Conservation (phyloP, 2,113 vertebrate species). For the Chloebia gouldiae region DNA sequence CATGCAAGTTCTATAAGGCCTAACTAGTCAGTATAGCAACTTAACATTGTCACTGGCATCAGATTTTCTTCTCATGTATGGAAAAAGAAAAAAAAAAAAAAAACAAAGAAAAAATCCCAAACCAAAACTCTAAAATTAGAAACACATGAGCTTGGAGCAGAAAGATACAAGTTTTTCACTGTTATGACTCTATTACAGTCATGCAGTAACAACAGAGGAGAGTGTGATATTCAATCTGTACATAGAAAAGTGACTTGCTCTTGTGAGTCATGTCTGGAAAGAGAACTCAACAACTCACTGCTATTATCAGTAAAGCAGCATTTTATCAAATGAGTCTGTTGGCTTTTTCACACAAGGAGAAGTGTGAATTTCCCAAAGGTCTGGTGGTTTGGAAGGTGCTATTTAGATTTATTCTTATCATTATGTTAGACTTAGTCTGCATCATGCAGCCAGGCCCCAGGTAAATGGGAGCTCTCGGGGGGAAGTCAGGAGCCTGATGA, state of each 20-base stretch:
- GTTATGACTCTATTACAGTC: not conserved
- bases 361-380: conserved; percentile 37
- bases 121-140: not conserved
- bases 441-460: not conserved
- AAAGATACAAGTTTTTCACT: not conserved
- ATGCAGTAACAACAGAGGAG: not conserved
- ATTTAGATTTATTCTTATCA: conserved; percentile 23
- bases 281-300: not conserved
- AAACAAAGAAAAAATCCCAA: not conserved
- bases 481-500: not conserved
- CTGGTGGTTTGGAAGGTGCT: not conserved
- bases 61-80: not conserved
- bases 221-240: not conserved
- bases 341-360: not conserved
- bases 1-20: not conserved
- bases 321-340: not conserved
- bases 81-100: not conserved
- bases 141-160: not conserved
- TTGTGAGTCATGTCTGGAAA: not conserved
- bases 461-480: not conserved
- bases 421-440: not conserved
- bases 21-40: not conserved
- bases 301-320: not conserved
- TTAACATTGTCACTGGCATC: not conserved
- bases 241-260: not conserved